Evolutionary conservation across 2,113 vertebrate species (phyloP).

Genomic region (Perccottus glenii): DNA sequence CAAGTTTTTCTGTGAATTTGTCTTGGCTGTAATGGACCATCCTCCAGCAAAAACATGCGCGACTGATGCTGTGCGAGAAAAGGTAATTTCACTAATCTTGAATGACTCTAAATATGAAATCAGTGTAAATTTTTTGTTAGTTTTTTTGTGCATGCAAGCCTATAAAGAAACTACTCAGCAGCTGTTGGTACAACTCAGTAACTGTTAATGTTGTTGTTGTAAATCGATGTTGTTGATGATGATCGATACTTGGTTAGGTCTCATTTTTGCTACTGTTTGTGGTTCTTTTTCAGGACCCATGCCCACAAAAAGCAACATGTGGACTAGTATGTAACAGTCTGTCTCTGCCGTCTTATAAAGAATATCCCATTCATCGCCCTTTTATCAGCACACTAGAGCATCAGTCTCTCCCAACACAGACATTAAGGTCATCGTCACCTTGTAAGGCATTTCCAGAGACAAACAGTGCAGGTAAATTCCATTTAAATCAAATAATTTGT

Average conservation of each 20-base stretch:
- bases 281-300: constrained; percentile 34
- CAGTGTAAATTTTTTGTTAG: too few relatives aligned
- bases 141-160: background rate
- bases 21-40: constrained; percentile 55
- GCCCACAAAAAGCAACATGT: constrained; percentile 12
- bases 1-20: constrained; percentile 10
- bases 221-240: background rate
- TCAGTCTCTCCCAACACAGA: constrained; percentile 58
- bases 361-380: constrained; percentile 85
- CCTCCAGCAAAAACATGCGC: constrained; percentile 48
- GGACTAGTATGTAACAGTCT: constrained; percentile 68
- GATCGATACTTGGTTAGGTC: background rate
- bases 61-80: constrained; percentile 29
- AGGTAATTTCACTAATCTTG: constrained; percentile 42
- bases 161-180: constrained; percentile 4
- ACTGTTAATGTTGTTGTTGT: constrained; percentile 29
- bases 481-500: constrained; percentile 4
- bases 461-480: constrained; percentile 83
- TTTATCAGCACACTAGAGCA: constrained; percentile 80
- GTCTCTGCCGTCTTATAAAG: constrained; percentile 82
- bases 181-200: constrained; percentile 36
- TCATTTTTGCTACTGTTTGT: background rate
- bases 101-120: too few relatives aligned
- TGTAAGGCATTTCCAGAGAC: constrained; percentile 90
- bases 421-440: constrained; percentile 58